Base-by-base conservation (phyloP, 1,140 invertebrate genomes). In the Drosophila lini region DNA sequence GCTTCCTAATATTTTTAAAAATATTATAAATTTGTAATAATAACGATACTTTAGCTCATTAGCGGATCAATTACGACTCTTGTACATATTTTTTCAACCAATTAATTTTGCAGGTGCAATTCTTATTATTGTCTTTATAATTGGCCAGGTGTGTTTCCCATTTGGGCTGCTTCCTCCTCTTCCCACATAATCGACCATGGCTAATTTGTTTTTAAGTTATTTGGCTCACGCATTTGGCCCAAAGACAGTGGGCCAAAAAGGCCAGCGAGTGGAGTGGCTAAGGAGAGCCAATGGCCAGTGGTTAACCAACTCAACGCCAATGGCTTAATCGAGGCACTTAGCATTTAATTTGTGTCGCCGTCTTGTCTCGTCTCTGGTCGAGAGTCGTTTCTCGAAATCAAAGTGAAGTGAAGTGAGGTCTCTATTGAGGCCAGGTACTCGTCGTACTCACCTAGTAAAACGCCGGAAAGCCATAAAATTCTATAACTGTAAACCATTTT, bases 401-500 rank as follows among this genome's bases (percentile, higher is more conserved):
- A 38, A 38, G 32, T 36, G 50, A 34, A 52, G 16, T 13, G 52
- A 55, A 53, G 50, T 53, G 50, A 22, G 19, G 63, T 47, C 41
- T 59, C 41, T 62, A 84, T 81, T 89, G 78, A 61, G 78, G 85
- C 57, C 86, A 90, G 61, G 34, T 15, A 55, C 50, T 53, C 32
- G 50, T 34, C 16, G 32, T 74, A 91, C 91, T 92, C 60, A 92
- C 91, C 91, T 81, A 92, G 82, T 90, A 92, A 81, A 80, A 92
- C 78, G 81, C 90, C 91, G 84, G 88, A 91, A 84, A 92, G 82
- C 86, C 90, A 92, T 90, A 92, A 90, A 82, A 92, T 78, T 88
- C 90, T 91, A 80, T 91, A 91, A 88, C 81, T 92, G 81, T 85
- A 91, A 90, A 90, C 83, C 91, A 92, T 92, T 88, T 85, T 93